phyloP scores from a whole-genome alignment of 2,888 invertebrate genomes.

The Pristionchus arcanus region DNA sequence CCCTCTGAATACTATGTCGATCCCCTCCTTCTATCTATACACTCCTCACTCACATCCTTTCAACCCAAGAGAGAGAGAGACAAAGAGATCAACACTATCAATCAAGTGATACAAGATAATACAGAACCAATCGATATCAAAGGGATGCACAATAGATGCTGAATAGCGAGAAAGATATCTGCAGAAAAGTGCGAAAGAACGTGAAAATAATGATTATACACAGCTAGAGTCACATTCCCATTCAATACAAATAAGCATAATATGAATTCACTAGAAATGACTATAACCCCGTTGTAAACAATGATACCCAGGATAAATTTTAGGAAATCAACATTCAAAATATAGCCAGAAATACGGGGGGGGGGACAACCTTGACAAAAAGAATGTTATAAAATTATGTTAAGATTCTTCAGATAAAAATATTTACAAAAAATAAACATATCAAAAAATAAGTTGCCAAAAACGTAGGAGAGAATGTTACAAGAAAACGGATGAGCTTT shows the following conservation, averaged over 20 bases:
- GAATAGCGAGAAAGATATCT: not conserved
- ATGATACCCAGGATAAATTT: not conserved
- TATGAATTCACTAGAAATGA: not conserved
- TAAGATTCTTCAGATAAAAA: too few relatives aligned
- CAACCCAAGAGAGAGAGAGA: not conserved
- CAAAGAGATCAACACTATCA: not conserved
- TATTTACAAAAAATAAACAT: too few relatives aligned
- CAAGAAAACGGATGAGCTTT: too few relatives aligned
- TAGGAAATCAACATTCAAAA: not conserved
- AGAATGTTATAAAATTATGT: too few relatives aligned
- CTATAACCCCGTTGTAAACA: not conserved
- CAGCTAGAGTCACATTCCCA: not conserved
- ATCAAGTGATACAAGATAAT: not conserved
- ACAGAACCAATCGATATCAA: not conserved
- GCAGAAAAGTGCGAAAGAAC: not conserved
- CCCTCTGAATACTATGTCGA: slow-evolving; percentile 33
- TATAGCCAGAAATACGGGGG: too few relatives aligned
- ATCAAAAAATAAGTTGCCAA: too few relatives aligned
- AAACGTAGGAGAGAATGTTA: too few relatives aligned
- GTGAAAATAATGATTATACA: not conserved
- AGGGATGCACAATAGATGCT: not conserved
- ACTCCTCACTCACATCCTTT: slow-evolving; percentile 32
- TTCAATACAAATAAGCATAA: not conserved
- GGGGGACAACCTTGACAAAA: too few relatives aligned
- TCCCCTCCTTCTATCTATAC: slow-evolving; percentile 38